Evolutionary conservation across 2,888 invertebrate species (phyloP).

Genomic region (Pteria penguin): DNA sequence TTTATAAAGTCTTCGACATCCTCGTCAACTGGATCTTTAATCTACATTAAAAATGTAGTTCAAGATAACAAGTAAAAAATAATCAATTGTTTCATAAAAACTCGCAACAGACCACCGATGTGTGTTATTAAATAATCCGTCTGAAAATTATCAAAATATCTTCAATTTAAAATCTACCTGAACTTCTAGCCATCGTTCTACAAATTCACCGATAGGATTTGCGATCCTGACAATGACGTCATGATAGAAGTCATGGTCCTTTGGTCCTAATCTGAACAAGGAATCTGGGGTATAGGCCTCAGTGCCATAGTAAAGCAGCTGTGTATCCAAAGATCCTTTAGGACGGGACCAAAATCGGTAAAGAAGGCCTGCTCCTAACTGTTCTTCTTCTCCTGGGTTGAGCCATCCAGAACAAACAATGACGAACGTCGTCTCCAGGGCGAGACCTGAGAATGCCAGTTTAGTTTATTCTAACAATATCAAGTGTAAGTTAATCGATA

Average conservation of each 20-base stretch:
- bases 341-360: conserved; percentile 65
- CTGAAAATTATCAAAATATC: no score
- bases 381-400: conserved; percentile 62
- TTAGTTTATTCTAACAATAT: neutral
- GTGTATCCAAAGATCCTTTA: conserved; percentile 47
- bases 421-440: conserved; percentile 57
- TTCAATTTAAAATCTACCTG: no score
- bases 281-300: conserved; percentile 63
- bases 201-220: conserved; percentile 65
- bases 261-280: conserved; percentile 58
- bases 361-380: conserved; percentile 53
- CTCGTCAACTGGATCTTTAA: conserved; percentile 48
- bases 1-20: conserved; percentile 47
- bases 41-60: conserved; percentile 44
- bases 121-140: no score
- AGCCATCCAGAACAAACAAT: conserved; percentile 64
- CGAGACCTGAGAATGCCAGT: conserved; percentile 45
- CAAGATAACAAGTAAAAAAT: no score
- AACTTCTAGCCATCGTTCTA: conserved; percentile 54
- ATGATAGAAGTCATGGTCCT: conserved; percentile 51
- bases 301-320: conserved; percentile 66
- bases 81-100: no score
- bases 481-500: neutral
- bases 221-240: conserved; percentile 60
- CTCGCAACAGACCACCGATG: no score